Percentiles rank a stretch among this genome's conserved stretches.
Evolutionary conservation across 2,888 invertebrate genomes (phyloP).

Genomic region (Philaethria dido): DNA sequence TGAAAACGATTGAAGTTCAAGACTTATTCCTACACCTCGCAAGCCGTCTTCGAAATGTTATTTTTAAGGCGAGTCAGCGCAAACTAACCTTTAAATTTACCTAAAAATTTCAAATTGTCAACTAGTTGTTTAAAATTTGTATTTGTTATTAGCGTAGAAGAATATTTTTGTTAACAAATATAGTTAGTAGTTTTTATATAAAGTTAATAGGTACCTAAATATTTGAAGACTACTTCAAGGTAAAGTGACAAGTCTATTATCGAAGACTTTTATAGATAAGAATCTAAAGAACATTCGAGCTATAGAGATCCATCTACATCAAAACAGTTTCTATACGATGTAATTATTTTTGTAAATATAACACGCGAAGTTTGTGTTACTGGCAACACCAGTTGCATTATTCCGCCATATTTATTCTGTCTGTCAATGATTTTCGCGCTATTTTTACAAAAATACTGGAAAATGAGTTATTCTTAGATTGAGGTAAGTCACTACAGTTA

Average conservation of each 20-base stretch:
- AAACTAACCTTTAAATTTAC: constrained; percentile 62
- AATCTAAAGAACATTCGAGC: constrained; percentile 70
- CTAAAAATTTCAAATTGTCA: constrained; percentile 69
- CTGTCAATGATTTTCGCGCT: constrained; percentile 3
- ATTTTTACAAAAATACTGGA: constrained; percentile 35
- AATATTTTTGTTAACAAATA: constrained; percentile 78
- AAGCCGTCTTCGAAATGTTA: constrained; percentile 61
- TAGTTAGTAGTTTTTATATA: constrained; percentile 58
- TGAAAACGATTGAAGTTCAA: constrained; percentile 32
- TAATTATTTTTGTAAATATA: constrained; percentile 37
- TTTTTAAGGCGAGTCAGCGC: constrained; percentile 66
- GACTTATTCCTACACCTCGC: constrained; percentile 41
- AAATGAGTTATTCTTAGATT: constrained; percentile 22
- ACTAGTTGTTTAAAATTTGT: constrained; percentile 70
- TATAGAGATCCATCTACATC: constrained; percentile 68
- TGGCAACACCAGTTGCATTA: constrained; percentile 51
- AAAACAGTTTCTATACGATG: constrained; percentile 54
- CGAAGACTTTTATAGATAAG: constrained; percentile 58
- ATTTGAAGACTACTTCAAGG: constrained; percentile 61
- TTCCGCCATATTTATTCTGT: constrained; percentile 8
- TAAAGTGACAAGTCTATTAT: constrained; percentile 54
- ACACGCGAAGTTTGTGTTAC: constrained; percentile 38
- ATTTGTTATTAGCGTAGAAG: constrained; percentile 75
- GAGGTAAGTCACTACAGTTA: constrained; percentile 44
- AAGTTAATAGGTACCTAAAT: constrained; percentile 57